These are phyloP conservation scores for Syngnathus acus DNA, from an alignment of 2,797 vertebrate species.

Conservation along the genomic window DNA sequence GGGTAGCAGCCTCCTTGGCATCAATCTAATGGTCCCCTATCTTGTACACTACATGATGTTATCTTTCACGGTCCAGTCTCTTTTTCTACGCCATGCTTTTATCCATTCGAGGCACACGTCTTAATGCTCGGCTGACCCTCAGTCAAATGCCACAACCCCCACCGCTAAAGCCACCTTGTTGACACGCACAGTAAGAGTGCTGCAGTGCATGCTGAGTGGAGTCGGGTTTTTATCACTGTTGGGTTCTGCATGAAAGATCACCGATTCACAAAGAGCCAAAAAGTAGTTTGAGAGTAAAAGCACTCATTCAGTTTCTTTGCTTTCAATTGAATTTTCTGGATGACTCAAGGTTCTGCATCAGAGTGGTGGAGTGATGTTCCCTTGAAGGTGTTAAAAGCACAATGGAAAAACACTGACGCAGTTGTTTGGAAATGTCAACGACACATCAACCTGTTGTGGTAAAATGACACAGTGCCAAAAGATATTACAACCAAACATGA, in stretches of 20 bases:
- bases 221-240: not conserved
- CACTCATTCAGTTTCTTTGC: not conserved
- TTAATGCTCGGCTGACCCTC: not conserved
- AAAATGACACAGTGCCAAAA: too few relatives aligned
- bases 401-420: too few relatives aligned
- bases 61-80: not conserved
- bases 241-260: not conserved
- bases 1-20: not conserved
- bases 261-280: not conserved
- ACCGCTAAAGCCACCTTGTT: not conserved
- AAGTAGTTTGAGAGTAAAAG: not conserved
- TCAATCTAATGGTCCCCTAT: not conserved
- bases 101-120: not conserved
- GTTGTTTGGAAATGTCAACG: too few relatives aligned
- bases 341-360: not conserved
- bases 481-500: too few relatives aligned
- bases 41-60: not conserved
- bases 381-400: not conserved
- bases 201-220: not conserved
- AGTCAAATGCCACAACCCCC: not conserved
- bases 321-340: not conserved
- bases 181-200: too few relatives aligned
- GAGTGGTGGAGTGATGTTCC: not conserved
- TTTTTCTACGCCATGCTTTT: not conserved
- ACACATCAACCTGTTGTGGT: too few relatives aligned